Base-by-base conservation (phyloP, 2,888 invertebrate species). In the Pammene aurita region DNA sequence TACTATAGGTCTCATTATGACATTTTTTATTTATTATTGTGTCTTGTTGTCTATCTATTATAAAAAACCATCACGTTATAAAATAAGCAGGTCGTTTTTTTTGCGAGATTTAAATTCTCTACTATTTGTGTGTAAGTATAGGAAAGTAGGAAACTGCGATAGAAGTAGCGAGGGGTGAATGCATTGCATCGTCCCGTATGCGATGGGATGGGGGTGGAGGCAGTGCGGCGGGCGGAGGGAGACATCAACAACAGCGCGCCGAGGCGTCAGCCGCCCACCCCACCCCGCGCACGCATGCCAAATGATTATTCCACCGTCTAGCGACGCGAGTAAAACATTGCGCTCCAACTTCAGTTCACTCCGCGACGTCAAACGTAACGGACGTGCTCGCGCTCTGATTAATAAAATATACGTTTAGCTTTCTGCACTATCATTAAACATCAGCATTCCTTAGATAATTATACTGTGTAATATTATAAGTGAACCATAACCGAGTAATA, bases 291-390 rank as follows among this genome's bases (percentile, higher is more conserved):
- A 77, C 75, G 72, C 72, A 79, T 79, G 78, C 80, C 81, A 60
- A 69, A 64, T 69, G 69, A 65, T 60, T 69, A 69, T 55, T 69
- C 60, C 69, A 87, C 89, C 86, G 90, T 90, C 90, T 89, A 84
- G 85, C 83, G 83, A 86, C 83, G 82, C 85, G 84, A 84, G 84
- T 83, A 73, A 73, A 80, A 75, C 76, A 75, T 73, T 75, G 78
- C 77, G 79, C 68, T 72, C 68, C 26, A 73, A 73, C 67, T 72
- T 86, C 82, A 91, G 92, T 90, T 83, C 85, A 85, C 86, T 86
- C 83, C 90, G 87, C 88, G 87, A 85, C 83, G 84, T 84, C 80
- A 76, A 74, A 78, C 69, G 46, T 81, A 78, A 77, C 79, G 82
- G 88, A 83, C 86, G 90, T 84, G 76, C 81, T 76, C 81, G 79